phyloP scores from a whole-genome alignment of 2,888 invertebrate genomes.

The Andrena fulva region DNA sequence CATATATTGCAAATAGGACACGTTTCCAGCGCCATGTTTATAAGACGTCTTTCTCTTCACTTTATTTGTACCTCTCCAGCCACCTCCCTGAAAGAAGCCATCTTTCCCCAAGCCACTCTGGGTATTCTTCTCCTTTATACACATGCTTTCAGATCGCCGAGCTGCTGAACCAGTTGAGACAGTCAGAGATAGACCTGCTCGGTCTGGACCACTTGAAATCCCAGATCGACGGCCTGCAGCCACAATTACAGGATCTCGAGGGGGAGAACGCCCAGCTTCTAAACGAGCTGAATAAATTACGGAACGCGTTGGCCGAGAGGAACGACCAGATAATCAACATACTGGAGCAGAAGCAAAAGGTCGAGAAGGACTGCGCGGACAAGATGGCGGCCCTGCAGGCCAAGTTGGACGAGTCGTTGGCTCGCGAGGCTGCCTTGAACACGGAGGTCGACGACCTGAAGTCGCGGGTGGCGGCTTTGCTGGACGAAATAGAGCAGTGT shows the following conservation, averaged over 20 bases:
- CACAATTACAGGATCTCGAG: constrained; percentile 66
- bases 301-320: constrained; percentile 59
- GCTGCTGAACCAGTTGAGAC: constrained; percentile 66
- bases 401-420: constrained; percentile 64
- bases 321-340: constrained; percentile 72
- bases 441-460: constrained; percentile 62
- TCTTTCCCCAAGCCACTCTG: too few species aligned
- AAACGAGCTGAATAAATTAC: constrained; percentile 67
- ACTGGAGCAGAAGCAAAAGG: constrained; percentile 66
- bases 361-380: constrained; percentile 42
- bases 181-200: constrained; percentile 63
- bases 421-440: constrained; percentile 59
- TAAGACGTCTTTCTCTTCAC: too few species aligned
- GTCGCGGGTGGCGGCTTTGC: constrained; percentile 51
- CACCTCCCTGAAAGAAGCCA: too few species aligned
- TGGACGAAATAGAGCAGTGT: constrained; percentile 55
- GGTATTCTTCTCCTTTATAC: too few species aligned
- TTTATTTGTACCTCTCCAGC: too few species aligned
- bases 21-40: too few species aligned
- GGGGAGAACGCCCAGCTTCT: constrained; percentile 66
- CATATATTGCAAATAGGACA: too few species aligned
- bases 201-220: constrained; percentile 60
- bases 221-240: constrained; percentile 71
- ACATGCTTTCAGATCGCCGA: constrained; percentile 67
- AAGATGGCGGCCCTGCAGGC: constrained; percentile 64